Evolutionary conservation across 1,140 invertebrate genomes (phyloP).

Genomic region (Eurosta solidaginis): DNA sequence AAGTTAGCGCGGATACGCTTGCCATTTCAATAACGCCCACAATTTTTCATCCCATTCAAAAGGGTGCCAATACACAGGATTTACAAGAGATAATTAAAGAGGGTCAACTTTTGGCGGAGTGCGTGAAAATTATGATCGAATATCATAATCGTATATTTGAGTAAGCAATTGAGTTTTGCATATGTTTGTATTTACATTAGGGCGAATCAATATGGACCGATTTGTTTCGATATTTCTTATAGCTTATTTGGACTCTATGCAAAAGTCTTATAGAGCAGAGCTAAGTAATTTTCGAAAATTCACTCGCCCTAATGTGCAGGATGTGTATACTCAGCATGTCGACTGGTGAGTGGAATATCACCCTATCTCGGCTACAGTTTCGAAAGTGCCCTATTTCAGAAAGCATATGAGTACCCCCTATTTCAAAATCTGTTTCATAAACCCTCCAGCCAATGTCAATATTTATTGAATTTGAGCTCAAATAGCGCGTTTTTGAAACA

Average conservation of each 20-base stretch:
- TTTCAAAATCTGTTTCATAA: no score
- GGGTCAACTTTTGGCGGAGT: slow-evolving; percentile 51
- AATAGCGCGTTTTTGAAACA: no score
- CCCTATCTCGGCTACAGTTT: no score
- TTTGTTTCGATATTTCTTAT: slow-evolving; percentile 9
- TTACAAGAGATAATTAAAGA: slow-evolving; percentile 49
- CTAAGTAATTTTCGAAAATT: no score
- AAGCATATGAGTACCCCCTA: slow-evolving; percentile 24
- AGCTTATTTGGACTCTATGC: not conserved
- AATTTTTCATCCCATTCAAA: slow-evolving; percentile 53
- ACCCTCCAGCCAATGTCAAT: no score
- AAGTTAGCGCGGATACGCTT: slow-evolving; percentile 53
- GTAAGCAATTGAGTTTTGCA: slow-evolving; percentile 42
- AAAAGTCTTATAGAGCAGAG: slow-evolving; percentile 24
- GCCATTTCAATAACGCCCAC: slow-evolving; percentile 52
- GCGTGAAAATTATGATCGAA: slow-evolving; percentile 57
- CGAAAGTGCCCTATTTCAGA: no score
- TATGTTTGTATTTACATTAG: not conserved
- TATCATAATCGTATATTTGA: slow-evolving; percentile 55
- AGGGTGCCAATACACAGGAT: slow-evolving; percentile 48
- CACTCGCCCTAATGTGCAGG: no score
- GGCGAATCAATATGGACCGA: not conserved
- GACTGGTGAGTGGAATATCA: no score
- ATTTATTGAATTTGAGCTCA: no score
- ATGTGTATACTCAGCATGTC: no score